These are phyloP conservation scores for Alosa sapidissima DNA, from an alignment of 2,797 vertebrate genomes.

Conservation along the genomic window DNA sequence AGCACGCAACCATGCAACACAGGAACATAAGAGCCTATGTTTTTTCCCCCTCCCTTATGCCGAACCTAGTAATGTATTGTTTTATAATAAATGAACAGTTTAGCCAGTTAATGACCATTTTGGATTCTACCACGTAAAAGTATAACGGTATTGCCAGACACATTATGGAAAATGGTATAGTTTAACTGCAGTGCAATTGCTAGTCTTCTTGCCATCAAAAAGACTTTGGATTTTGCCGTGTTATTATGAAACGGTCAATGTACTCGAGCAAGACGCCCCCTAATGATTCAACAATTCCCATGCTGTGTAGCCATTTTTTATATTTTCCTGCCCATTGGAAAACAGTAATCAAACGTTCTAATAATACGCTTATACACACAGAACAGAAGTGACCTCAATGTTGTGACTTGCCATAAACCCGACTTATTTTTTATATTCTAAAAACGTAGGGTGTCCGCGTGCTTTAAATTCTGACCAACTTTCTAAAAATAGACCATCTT, in stretches of 20 bases:
- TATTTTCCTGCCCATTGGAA: neutral
- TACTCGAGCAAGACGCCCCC: neutral
- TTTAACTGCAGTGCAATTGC: neutral
- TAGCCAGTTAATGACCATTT: too few relatives aligned
- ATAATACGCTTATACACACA: neutral
- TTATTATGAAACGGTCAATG: neutral
- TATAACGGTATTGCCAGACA: too few relatives aligned
- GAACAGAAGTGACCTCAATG: neutral
- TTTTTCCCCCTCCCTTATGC: neutral
- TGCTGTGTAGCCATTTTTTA: neutral
- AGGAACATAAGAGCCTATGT: conserved; percentile 19
- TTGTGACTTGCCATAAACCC: conserved; percentile 10
- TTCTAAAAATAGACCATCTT: conserved; percentile 76
- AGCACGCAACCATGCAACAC: conserved; percentile 43
- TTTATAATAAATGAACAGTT: neutral
- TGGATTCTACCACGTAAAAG: too few relatives aligned
- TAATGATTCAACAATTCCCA: neutral
- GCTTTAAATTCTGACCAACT: conserved; percentile 69
- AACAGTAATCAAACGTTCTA: neutral
- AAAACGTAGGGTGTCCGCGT: conserved; percentile 57
- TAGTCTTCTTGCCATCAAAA: neutral
- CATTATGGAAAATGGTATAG: neutral
- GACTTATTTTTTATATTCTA: conserved; percentile 54
- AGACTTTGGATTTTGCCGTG: neutral
- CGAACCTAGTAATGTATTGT: neutral